Base-by-base conservation (phyloP, 2,113 vertebrate genomes). In the Lanius collurio region DNA sequence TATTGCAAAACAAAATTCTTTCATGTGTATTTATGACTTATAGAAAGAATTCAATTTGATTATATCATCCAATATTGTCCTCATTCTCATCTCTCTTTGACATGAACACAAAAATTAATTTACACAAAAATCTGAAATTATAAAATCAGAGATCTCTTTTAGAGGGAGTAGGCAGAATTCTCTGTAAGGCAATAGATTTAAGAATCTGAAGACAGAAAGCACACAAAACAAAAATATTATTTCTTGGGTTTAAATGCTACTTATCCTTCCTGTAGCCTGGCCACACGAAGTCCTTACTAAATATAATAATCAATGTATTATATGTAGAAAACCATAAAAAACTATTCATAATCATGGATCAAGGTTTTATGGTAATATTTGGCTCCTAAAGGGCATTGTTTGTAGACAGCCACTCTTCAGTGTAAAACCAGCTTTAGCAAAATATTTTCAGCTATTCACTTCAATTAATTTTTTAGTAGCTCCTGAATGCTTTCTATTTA, bases 1-100 rank as follows among this genome's bases (percentile, higher is more conserved):
- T 73, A 44, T 18, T 81, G 46, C 20, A n/a, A 94, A 97, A 89
- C 35, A 87, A 90, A 94, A 46, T 74, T 82, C n/a, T 92, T 76
- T 47, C 80, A 39, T 31, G 11, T 86, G 62, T 78, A 13, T 65
- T 95, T 91, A 42, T 74, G 41, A 84, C 37, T 82, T 83, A 59
- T 5, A 90, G 47, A 10, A 89, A 94, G 6, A 5, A 83, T 62
- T 87, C 80, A 87, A 87, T 92, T 88, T 94, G 68, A 79, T 89
- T 77, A 59, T 55, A 28, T 6, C 56, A 22, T 37, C 84, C 52
- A 73, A 70, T 84, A 88, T 15, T 65, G 33, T 60, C 13, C 52
- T 33, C 15, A 19, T 78, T 83, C 55, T 78, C 21, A 78, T 65
- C 44, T 60, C 46, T 89, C 63, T 78, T 14, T 85, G 65, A 59